Evolutionary conservation across 2,113 vertebrate genomes (phyloP).

Genomic region (Gallinago paraguaiae): DNA sequence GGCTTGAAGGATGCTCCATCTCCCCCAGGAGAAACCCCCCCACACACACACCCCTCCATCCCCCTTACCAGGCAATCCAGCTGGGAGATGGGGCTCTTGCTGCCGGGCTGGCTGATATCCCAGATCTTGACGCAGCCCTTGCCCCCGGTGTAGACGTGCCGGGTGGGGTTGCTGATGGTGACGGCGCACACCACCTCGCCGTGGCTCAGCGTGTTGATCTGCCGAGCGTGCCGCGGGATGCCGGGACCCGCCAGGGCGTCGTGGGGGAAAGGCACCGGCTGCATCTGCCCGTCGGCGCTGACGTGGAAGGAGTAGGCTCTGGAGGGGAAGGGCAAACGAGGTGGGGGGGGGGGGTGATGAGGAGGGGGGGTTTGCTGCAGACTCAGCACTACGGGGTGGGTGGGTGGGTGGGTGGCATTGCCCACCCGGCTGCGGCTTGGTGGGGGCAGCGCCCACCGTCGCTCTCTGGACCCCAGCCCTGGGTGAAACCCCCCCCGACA

Average conservation of each 20-base stretch:
- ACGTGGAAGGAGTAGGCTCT: constrained; percentile 97
- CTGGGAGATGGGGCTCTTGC: constrained; percentile 96
- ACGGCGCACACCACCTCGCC: constrained; percentile 95
- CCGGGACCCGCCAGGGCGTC: constrained; percentile 92
- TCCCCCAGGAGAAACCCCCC: background rate
- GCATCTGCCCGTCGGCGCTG: constrained; percentile 96
- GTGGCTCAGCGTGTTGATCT: constrained; percentile 95
- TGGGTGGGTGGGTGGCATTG: fast-evolving
- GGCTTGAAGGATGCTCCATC: background rate
- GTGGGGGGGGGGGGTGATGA: fast-evolving
- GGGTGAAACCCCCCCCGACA: fast-evolving
- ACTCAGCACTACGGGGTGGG: fast-evolving
- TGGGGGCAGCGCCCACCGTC: too few species aligned
- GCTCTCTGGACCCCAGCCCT: fast-evolving
- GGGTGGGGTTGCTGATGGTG: constrained; percentile 96
- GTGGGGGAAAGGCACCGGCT: constrained; percentile 94
- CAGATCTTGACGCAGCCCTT: constrained; percentile 98
- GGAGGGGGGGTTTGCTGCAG: background rate
- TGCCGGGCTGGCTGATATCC: constrained; percentile 97
- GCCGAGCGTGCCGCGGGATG: constrained; percentile 93
- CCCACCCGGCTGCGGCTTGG: fast-evolving
- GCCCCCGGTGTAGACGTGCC: constrained; percentile 94
- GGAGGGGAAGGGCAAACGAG: background rate
- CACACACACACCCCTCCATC: too few species aligned
- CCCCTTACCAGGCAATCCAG: constrained; percentile 92